Percentiles rank a stretch among this genome's conserved stretches.
Conservation (phyloP, 2,797 vertebrate species). For the Falco concolor region DNA sequence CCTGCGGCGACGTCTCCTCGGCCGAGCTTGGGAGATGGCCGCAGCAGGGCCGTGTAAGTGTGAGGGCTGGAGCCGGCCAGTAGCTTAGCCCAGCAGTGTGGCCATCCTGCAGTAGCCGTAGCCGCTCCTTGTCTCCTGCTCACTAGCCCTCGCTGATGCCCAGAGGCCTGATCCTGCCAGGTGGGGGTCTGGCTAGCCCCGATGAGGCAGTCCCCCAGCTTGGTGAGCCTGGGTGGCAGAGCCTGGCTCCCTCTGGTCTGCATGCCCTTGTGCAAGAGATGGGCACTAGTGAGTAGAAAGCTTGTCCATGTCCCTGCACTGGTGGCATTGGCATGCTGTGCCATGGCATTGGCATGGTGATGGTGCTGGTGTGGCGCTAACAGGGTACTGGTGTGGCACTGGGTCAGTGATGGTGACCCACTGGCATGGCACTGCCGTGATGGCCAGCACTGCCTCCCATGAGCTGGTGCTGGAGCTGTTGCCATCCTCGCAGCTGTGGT, state of each 20-base stretch:
- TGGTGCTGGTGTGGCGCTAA: neutral
- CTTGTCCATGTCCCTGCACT: neutral
- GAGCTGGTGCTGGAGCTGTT: neutral
- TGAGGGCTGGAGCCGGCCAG: neutral
- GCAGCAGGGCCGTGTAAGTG: constrained; percentile 78
- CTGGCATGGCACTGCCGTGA: neutral
- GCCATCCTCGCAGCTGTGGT: neutral
- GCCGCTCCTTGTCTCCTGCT: neutral
- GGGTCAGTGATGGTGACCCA: neutral
- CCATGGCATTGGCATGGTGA: neutral
- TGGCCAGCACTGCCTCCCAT: neutral
- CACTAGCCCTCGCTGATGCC: neutral
- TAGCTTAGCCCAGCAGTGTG: constrained; percentile 7
- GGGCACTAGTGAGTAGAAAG: neutral
- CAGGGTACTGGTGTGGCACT: neutral
- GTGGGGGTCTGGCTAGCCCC: neutral
- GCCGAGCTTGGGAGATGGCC: constrained; percentile 64
- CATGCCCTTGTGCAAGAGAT: rapidly evolving
- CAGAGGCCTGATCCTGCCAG: neutral
- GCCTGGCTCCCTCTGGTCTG: neutral
- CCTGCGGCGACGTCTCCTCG: constrained; percentile 77
- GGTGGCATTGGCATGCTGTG: neutral
- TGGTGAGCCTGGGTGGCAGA: neutral
- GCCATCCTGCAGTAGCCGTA: neutral
- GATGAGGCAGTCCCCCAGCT: neutral